Evolutionary conservation across 2,888 invertebrate species (phyloP).

Genomic region (Pheosia tremula): DNA sequence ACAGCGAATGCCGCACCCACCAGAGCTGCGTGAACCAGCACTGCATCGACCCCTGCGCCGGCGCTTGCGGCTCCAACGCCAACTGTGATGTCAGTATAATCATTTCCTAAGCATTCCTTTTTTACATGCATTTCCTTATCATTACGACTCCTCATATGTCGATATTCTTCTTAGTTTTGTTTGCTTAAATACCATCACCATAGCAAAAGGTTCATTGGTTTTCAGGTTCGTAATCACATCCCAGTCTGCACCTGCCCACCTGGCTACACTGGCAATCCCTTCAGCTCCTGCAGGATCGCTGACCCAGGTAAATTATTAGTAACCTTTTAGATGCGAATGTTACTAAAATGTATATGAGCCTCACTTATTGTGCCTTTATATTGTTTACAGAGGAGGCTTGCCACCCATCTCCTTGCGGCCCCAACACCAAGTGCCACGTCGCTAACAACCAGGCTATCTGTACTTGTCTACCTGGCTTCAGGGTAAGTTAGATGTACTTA

Average conservation of each 20-base stretch:
- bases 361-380: background rate
- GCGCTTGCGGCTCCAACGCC: slow-evolving; percentile 90
- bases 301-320: slow-evolving; percentile 87
- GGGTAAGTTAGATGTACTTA: slow-evolving; percentile 55
- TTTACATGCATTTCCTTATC: too few relatives aligned
- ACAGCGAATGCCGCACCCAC: slow-evolving; percentile 90
- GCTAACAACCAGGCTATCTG: slow-evolving; percentile 91
- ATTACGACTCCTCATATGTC: too few relatives aligned
- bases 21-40: slow-evolving; percentile 90
- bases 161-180: background rate
- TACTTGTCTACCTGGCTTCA: slow-evolving; percentile 89
- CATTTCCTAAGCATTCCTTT: background rate
- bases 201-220: slow-evolving; percentile 10
- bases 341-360: background rate
- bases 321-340: too few relatives aligned
- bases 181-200: too few relatives aligned
- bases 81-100: slow-evolving; percentile 87
- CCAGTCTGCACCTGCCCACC: slow-evolving; percentile 91
- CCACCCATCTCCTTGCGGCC: slow-evolving; percentile 92
- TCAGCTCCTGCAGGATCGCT: slow-evolving; percentile 87
- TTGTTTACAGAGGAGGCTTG: slow-evolving; percentile 89
- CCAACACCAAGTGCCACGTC: slow-evolving; percentile 92
- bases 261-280: slow-evolving; percentile 92
- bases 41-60: slow-evolving; percentile 92
- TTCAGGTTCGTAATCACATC: slow-evolving; percentile 87